Evolutionary conservation across 1,140 invertebrate genomes (phyloP).

Genomic region (Hylaeus volcanicus): DNA sequence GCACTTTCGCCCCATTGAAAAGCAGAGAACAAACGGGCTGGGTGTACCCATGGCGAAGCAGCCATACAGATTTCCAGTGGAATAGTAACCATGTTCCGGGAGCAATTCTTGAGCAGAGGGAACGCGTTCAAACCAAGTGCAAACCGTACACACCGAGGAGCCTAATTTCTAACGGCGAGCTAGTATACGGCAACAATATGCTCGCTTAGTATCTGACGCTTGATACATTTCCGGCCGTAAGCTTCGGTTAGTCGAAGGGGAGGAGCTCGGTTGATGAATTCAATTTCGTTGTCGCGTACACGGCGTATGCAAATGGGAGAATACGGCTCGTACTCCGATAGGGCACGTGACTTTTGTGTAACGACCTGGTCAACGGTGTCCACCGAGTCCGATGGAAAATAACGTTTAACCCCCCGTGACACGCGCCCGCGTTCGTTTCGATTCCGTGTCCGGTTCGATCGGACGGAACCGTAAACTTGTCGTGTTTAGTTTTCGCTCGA

Average conservation of each 20-base stretch:
- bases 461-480: background rate
- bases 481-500: background rate
- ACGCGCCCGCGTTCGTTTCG: background rate
- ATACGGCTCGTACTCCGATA: slow-evolving; percentile 38
- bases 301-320: slow-evolving; percentile 24
- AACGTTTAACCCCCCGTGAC: slow-evolving; percentile 33
- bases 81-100: slow-evolving; percentile 13
- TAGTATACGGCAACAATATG: slow-evolving; percentile 31
- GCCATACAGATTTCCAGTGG: background rate
- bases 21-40: background rate
- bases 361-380: slow-evolving; percentile 16
- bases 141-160: slow-evolving; percentile 40
- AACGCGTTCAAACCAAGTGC: slow-evolving; percentile 8
- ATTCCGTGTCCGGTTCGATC: slow-evolving; percentile 4
- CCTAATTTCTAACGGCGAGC: slow-evolving; percentile 48
- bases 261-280: slow-evolving; percentile 44
- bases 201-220: slow-evolving; percentile 36
- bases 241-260: slow-evolving; percentile 5
- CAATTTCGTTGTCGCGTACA: slow-evolving; percentile 43
- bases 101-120: slow-evolving; percentile 20
- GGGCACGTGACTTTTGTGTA: slow-evolving; percentile 50
- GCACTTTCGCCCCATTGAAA: background rate
- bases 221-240: slow-evolving; percentile 43
- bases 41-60: too few species aligned
- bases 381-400: slow-evolving; percentile 39